phyloP scores from a whole-genome alignment of 2,113 vertebrate genomes.

The Xiphophorus maculatus region DNA sequence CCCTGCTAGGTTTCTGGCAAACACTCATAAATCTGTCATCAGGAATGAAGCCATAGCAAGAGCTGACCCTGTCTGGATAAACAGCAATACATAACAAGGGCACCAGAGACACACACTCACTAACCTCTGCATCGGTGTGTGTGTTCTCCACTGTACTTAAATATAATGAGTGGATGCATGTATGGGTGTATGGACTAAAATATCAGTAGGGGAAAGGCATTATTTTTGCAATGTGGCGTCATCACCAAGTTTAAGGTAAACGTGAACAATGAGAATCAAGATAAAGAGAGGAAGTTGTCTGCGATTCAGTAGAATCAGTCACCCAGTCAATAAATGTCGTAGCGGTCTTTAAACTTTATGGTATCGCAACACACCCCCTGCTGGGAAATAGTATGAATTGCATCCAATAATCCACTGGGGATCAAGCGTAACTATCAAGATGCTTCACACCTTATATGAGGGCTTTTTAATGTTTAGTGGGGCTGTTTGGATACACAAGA shows the following conservation, averaged over 20 bases:
- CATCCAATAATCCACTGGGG: slow-evolving; percentile 32
- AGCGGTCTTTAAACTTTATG: neutral
- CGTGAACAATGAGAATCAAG: neutral
- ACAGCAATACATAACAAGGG: slow-evolving; percentile 80
- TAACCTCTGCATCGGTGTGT: slow-evolving; percentile 57
- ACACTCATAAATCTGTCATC: slow-evolving; percentile 83
- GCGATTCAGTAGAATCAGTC: neutral
- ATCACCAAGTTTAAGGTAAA: slow-evolving; percentile 1
- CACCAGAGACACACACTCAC: slow-evolving; percentile 74
- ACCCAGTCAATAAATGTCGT: slow-evolving; percentile 2
- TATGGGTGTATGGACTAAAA: neutral
- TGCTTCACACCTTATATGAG: slow-evolving; percentile 25
- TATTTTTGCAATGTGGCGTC: neutral
- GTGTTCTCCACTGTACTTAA: slow-evolving; percentile 22
- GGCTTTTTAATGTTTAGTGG: neutral
- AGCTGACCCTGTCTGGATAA: slow-evolving; percentile 80
- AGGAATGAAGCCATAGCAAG: slow-evolving; percentile 77
- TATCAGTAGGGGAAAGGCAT: neutral
- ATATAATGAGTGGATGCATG: slow-evolving; percentile 6
- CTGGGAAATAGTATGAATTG: slow-evolving; percentile 34
- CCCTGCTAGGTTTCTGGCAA: slow-evolving; percentile 79
- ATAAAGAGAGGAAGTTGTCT: slow-evolving; percentile 13
- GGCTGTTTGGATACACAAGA: neutral
- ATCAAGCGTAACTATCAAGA: slow-evolving; percentile 35
- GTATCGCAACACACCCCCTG: slow-evolving; percentile 60